Evolutionary conservation across 2,113 vertebrate species (phyloP).

Genomic region (Leptobrachium leishanense): DNA sequence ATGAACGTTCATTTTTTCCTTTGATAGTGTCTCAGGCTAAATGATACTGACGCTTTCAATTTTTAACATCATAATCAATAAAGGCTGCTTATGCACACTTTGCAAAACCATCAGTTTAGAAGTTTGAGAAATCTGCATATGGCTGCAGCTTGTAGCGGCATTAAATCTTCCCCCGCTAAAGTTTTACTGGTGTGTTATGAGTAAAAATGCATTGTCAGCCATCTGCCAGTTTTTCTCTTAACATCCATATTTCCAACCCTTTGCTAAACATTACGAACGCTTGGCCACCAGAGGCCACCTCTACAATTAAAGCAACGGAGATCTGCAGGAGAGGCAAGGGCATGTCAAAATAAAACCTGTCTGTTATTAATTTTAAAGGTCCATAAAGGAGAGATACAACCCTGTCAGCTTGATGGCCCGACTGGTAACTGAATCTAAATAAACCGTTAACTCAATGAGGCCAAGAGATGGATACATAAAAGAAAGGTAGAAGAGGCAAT

Average conservation of each 20-base stretch:
- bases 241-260: constrained; percentile 96
- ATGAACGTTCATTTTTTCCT: constrained; percentile 85
- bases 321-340: constrained; percentile 66
- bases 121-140: constrained; percentile 89
- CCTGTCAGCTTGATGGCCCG: constrained; percentile 80
- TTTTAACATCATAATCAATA: constrained; percentile 99
- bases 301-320: constrained; percentile 79
- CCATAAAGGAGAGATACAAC: constrained; percentile 82
- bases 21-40: constrained; percentile 93
- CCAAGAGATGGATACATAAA: constrained; percentile 55
- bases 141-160: constrained; percentile 91
- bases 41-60: constrained; percentile 97
- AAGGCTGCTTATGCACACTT: constrained; percentile 96
- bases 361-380: constrained; percentile 78
- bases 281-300: constrained; percentile 84
- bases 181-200: constrained; percentile 99
- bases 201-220: constrained; percentile 99
- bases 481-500: too few relatives aligned
- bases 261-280: constrained; percentile 83
- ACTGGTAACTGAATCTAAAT: constrained; percentile 72
- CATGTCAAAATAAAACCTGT: constrained; percentile 70
- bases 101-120: constrained; percentile 98
- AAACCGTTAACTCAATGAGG: constrained; percentile 68
- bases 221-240: constrained; percentile 97
- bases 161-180: constrained; percentile 98